Evolutionary conservation across 2,888 invertebrate species (phyloP).

Genomic region (Hydrotaea cyrtoneurina): DNA sequence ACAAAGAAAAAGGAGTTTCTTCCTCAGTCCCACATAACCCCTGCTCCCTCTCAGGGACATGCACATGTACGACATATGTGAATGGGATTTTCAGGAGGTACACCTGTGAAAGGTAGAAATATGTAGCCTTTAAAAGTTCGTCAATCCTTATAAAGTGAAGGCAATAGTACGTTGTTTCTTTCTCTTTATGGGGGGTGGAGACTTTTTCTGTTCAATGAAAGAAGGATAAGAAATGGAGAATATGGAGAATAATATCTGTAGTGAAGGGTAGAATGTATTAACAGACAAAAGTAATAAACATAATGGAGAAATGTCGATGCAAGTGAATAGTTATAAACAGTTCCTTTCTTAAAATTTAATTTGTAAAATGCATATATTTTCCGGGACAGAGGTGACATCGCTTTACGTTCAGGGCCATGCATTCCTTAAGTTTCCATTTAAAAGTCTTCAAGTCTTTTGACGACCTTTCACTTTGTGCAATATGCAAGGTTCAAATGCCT

Average conservation of each 20-base stretch:
- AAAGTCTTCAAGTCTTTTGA: neutral
- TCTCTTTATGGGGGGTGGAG: neutral
- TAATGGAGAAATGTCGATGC: neutral
- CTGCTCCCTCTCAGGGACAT: neutral
- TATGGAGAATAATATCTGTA: neutral
- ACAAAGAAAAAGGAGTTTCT: neutral
- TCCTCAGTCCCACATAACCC: too few species aligned
- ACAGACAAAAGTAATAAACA: neutral
- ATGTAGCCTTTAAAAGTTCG: slow-evolving; percentile 3
- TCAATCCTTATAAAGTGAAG: neutral
- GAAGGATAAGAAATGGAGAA: neutral
- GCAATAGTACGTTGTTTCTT: neutral
- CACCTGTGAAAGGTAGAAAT: neutral
- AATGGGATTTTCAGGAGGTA: neutral
- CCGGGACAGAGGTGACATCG: neutral
- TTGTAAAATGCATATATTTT: neutral
- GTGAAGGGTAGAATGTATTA: neutral
- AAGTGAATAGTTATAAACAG: neutral
- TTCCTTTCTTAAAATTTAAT: neutral
- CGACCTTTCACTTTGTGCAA: neutral
- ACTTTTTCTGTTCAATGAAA: neutral
- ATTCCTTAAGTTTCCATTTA: neutral
- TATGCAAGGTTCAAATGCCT: slow-evolving; percentile 24
- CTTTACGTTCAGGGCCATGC: neutral
- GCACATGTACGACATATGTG: neutral